Percentiles rank a stretch among this genome's conserved stretches.
Conservation (phyloP, 2,113 vertebrate genomes). For the Lynx canadensis region DNA sequence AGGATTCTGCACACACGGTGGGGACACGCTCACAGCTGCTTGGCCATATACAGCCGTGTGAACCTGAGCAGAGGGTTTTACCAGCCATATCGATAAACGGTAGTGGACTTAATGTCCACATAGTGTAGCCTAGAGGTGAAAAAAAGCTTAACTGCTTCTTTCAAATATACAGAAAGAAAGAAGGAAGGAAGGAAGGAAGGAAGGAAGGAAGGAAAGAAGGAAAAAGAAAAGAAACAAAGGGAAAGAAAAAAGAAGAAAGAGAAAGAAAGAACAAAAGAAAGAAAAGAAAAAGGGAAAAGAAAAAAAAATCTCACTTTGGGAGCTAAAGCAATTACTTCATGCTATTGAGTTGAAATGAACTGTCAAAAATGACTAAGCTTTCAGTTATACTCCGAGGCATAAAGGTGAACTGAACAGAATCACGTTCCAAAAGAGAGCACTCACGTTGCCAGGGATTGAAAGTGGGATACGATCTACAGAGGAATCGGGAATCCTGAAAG, state of each 20-base stretch:
- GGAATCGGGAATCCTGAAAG: neutral
- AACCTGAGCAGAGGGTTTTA: neutral
- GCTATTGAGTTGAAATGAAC: neutral
- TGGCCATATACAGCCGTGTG: too few relatives aligned
- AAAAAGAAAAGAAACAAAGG: too few relatives aligned
- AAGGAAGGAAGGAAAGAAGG: too few relatives aligned
- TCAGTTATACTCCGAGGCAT: neutral
- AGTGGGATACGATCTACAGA: neutral
- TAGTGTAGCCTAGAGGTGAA: neutral
- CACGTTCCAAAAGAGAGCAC: neutral
- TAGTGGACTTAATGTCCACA: neutral
- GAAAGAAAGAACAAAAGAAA: neutral
- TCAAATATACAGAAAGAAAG: neutral
- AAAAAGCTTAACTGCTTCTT: neutral
- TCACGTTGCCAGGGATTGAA: neutral
- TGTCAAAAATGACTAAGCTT: neutral
- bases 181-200: too few relatives aligned
- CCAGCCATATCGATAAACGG: neutral
- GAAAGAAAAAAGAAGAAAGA: neutral
- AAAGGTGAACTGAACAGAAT: neutral
- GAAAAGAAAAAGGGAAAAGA: neutral
- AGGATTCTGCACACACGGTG: neutral
- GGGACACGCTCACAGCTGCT: neutral
- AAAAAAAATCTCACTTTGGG: neutral
- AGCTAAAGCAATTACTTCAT: neutral